Conservation (phyloP, 2,113 vertebrate genomes). For the Aegotheles bennettii region DNA sequence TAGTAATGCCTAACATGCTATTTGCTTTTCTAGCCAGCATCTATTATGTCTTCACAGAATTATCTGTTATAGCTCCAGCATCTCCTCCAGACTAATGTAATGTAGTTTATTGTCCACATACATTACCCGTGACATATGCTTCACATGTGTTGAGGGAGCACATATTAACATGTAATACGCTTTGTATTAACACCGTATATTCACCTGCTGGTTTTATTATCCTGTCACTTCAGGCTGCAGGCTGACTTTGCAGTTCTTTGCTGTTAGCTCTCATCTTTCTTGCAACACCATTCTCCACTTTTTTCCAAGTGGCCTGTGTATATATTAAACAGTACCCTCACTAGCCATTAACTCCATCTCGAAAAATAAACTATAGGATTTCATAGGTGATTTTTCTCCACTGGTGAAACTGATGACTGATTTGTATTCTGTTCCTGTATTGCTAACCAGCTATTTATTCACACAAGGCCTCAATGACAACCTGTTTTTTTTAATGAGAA, state of each 20-base stretch:
- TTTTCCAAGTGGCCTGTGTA: neutral
- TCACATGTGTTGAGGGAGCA: neutral
- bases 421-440: neutral
- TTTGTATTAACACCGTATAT: neutral
- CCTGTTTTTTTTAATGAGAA: neutral
- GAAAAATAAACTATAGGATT: neutral
- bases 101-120: neutral
- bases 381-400: neutral
- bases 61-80: neutral
- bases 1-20: neutral
- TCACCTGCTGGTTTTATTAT: neutral
- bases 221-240: neutral
- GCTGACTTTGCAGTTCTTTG: neutral
- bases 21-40: neutral
- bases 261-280: neutral
- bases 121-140: neutral
- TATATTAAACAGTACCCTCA: neutral
- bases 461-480: neutral
- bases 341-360: neutral
- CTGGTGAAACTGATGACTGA: neutral
- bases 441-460: neutral
- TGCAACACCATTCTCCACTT: neutral
- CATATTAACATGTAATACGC: neutral
- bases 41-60: neutral
- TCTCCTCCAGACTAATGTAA: neutral